phyloP scores from a whole-genome alignment of 1,140 invertebrate genomes.

The Panagrolaimus sp. region DNA sequence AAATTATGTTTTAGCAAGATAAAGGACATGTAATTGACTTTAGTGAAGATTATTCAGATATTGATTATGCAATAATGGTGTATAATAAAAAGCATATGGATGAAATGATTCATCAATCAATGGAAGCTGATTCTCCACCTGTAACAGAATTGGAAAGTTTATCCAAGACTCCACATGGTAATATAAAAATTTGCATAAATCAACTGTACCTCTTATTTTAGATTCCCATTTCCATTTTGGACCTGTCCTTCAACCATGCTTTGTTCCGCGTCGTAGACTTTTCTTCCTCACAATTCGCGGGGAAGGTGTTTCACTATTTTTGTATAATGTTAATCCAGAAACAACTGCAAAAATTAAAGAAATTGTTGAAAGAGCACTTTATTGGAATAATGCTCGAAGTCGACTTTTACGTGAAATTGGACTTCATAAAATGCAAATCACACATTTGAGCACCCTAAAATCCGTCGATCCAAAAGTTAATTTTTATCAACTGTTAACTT shows the following conservation, averaged over 20 bases:
- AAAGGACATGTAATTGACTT: not conserved
- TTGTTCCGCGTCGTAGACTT: constrained; percentile 44
- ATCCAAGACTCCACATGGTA: constrained; percentile 10
- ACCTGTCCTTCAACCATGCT: constrained; percentile 29
- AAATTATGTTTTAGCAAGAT: not conserved
- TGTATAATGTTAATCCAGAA: constrained; percentile 43
- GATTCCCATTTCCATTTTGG: constrained; percentile 35
- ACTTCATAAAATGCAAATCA: constrained; percentile 53
- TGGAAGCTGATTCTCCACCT: not conserved
- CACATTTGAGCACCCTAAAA: constrained; percentile 38
- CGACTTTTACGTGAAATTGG: constrained; percentile 48
- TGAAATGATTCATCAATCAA: not conserved
- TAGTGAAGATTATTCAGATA: not conserved
- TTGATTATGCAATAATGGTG: not conserved
- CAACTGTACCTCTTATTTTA: not conserved
- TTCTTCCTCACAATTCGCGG: constrained; percentile 34
- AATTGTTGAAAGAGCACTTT: constrained; percentile 33
- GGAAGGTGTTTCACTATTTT: constrained; percentile 38
- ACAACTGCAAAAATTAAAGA: constrained; percentile 28
- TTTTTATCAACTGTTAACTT: constrained; percentile 38
- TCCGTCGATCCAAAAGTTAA: not conserved
- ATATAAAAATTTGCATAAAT: not conserved
- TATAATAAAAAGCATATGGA: not conserved
- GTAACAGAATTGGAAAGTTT: not conserved
- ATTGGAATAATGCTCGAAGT: constrained; percentile 48